Conservation (phyloP, 2,113 vertebrate species). For the Marcusenius ussheri region DNA sequence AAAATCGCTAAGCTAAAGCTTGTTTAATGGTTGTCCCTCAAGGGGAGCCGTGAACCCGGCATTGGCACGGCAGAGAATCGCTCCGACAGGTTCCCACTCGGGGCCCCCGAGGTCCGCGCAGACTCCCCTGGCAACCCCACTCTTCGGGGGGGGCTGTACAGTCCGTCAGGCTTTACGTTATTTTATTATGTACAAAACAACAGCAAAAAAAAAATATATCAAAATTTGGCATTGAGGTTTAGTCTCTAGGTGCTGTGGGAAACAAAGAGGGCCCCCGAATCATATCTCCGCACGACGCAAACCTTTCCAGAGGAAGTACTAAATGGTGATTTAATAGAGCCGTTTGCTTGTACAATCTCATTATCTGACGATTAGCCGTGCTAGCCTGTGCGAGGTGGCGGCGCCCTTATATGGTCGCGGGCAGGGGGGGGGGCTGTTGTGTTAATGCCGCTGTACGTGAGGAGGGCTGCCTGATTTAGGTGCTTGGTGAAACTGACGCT, state of each 20-base stretch:
- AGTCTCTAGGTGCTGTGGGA: conserved; percentile 36
- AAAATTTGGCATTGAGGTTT: neutral
- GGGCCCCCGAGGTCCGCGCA: neutral
- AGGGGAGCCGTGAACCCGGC: neutral
- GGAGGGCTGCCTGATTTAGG: conserved; percentile 57
- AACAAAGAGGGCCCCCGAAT: conserved; percentile 39
- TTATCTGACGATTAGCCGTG: conserved; percentile 70
- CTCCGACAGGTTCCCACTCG: neutral
- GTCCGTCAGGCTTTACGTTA: neutral
- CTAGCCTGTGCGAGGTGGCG: conserved; percentile 43
- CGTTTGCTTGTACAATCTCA: conserved; percentile 60
- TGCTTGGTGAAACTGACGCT: conserved; percentile 32
- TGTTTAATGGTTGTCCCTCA: conserved; percentile 17
- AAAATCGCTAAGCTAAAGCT: conserved; percentile 13
- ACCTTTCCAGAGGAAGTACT: conserved; percentile 57
- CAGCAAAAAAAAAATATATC: neutral
- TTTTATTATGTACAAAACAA: neutral
- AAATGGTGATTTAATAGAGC: conserved; percentile 69
- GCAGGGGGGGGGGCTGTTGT: conserved; percentile 4
- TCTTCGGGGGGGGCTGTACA: neutral
- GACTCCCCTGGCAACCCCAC: neutral
- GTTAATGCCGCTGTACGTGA: conserved; percentile 58
- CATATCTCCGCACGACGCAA: conserved; percentile 38
- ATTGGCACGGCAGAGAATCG: neutral
- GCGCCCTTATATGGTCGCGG: conserved; percentile 49